Base-by-base conservation (phyloP, 2,113 vertebrate species). In the Seriola quinqueradiata region DNA sequence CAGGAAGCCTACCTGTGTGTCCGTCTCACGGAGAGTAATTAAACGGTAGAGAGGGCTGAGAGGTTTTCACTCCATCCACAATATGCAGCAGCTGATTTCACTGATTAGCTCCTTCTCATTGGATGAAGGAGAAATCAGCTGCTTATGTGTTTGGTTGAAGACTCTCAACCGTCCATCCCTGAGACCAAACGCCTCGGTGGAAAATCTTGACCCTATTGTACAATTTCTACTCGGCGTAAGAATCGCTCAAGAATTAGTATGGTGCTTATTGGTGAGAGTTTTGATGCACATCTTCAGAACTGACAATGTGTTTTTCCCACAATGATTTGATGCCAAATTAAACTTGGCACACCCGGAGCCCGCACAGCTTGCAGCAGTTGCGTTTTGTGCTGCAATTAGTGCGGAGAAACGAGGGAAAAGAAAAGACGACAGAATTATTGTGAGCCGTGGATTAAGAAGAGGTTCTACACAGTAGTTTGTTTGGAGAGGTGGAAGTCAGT, bases 41-140 rank as follows among this genome's bases (percentile, higher is more conserved):
- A 65, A 11, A 38, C 5, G 13, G 19, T 71, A 57, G 54, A 17
- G 3, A 50, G 4, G 50, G 58, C 48, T 11, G 23, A 81, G 13
- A 21, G 65, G 32, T 66, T 78, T 76, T 52, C 36, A 28, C 23
- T 55, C 11, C 21, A 44, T 23, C 23, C 6, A 52, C 21, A 65
- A 65, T 52, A 12, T 28, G 9, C 5, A 17, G 0, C 42, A 28
- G 54, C 28, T 69, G 66, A 75, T 82, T 68, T 68, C 13, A 54
- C 68, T 65, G 70, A 71, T 71, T 54, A 52, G 23, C 48, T 42
- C 21, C 42, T 38, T 52, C 54, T 25, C 25, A 4, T 23, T 16
- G 68, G 11, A 25, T 69, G 11, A 40, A 67, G 54, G 60, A 68
- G 66, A 55, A 80, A 82, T 81, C n/a, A 55, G 69, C n/a, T 48